Conservation (phyloP, 2,797 vertebrate species). For the Champsocephalus gunnari region DNA sequence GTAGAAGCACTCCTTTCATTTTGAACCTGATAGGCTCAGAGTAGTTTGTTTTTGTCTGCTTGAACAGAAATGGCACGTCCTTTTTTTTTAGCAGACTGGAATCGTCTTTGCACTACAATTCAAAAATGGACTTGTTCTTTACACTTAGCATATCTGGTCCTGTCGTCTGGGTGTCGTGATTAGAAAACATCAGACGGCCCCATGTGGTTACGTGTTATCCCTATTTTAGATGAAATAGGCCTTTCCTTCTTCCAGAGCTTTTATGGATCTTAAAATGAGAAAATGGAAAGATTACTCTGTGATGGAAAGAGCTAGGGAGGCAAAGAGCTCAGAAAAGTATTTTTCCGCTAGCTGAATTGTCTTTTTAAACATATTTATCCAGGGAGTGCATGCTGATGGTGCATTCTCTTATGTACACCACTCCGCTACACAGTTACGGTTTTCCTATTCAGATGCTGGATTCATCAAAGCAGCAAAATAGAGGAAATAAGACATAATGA, state of each 20-base stretch:
- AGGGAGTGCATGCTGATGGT: constrained; percentile 11
- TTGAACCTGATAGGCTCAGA: too few species aligned
- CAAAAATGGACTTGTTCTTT: constrained; percentile 56
- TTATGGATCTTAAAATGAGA: too few species aligned
- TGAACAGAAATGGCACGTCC: constrained; percentile 29
- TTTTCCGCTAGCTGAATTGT: constrained; percentile 63
- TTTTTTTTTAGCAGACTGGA: constrained; percentile 38
- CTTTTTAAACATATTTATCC: constrained; percentile 50
- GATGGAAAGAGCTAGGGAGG: constrained; percentile 65
- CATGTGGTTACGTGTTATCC: constrained; percentile 73
- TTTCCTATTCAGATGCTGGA: constrained; percentile 11
- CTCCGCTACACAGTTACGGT: constrained; percentile 9
- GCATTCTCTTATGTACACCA: constrained; percentile 16
- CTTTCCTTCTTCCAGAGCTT: constrained; percentile 67
- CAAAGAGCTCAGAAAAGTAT: constrained; percentile 59
- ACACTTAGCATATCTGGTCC: constrained; percentile 51
- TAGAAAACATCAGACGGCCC: constrained; percentile 73
- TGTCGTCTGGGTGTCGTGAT: constrained; percentile 68
- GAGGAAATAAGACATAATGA: constrained; percentile 16
- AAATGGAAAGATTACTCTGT: constrained; percentile 57
- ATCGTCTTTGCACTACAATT: constrained; percentile 44
- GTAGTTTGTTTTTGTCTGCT: not conserved
- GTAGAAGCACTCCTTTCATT: too few species aligned
- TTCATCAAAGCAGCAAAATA: constrained; percentile 18
- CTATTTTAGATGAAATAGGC: constrained; percentile 77